Conservation (phyloP, 2,113 vertebrate genomes). For the Aspiorhynchus laticeps region DNA sequence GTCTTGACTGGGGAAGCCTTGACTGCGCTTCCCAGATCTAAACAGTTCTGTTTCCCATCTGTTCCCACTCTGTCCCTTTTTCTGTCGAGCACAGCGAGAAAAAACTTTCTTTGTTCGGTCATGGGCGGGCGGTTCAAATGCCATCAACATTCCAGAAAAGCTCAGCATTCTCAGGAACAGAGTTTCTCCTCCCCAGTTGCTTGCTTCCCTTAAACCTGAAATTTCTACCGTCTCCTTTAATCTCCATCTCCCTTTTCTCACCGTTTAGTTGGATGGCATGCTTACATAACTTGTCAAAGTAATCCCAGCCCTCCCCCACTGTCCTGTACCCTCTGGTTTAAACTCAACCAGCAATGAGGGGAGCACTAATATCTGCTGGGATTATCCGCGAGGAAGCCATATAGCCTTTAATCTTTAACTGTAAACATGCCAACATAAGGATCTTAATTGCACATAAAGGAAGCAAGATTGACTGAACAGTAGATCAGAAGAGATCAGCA, state of each 20-base stretch:
- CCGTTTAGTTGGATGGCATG: slow-evolving; percentile 64
- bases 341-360: slow-evolving; percentile 5
- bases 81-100: slow-evolving; percentile 4
- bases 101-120: slow-evolving; percentile 44
- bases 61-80: slow-evolving; percentile 28
- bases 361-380: slow-evolving; percentile 57
- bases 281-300: slow-evolving; percentile 74
- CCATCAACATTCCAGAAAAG: slow-evolving; percentile 68
- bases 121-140: slow-evolving; percentile 61
- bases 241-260: slow-evolving; percentile 58
- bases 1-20: no score
- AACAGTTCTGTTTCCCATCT: not conserved
- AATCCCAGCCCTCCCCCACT: slow-evolving; percentile 63
- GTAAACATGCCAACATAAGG: slow-evolving; percentile 34
- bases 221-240: slow-evolving; percentile 53
- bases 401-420: slow-evolving; percentile 59
- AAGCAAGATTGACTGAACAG: slow-evolving; percentile 15
- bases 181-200: slow-evolving; percentile 60
- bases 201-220: slow-evolving; percentile 61
- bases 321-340: not conserved
- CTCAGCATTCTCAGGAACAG: slow-evolving; percentile 69
- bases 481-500: slow-evolving; percentile 18
- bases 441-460: not conserved
- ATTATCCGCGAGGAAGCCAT: slow-evolving; percentile 62
- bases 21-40: not conserved